These are phyloP conservation scores for Lacerta bilineata DNA, from an alignment of 2,797 vertebrate genomes.

Conservation along the genomic window DNA sequence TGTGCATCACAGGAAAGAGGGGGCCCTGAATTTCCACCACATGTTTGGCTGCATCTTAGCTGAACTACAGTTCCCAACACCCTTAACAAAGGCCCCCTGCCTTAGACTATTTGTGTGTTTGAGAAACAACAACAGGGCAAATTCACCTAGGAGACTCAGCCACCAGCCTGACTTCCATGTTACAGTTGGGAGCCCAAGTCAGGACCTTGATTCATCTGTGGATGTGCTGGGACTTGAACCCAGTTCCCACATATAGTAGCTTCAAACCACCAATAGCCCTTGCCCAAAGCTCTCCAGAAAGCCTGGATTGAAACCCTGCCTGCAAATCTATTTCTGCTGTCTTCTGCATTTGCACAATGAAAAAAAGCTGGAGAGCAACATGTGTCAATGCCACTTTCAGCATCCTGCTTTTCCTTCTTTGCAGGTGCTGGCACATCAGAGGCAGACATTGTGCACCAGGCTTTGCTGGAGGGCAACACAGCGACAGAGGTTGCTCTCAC, in stretches of 20 bases:
- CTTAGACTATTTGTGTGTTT: not conserved
- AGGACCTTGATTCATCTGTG: not conserved
- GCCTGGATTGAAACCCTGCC: not conserved
- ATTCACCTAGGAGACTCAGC: not conserved
- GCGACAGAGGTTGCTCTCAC: conserved; percentile 92
- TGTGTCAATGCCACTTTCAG: not conserved
- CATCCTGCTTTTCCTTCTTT: not conserved
- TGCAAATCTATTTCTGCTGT: too few species aligned
- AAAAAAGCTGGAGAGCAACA: not conserved
- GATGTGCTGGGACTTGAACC: not conserved
- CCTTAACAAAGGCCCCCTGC: too few species aligned
- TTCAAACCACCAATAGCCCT: not conserved
- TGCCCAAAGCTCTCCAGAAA: not conserved
- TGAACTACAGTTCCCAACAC: too few species aligned
- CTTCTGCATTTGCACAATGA: too few species aligned
- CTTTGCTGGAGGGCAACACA: conserved; percentile 93
- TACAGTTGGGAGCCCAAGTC: too few species aligned
- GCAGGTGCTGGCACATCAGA: conserved; percentile 88
- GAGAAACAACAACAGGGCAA: not conserved
- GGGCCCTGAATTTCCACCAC: not conserved
- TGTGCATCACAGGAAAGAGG: not conserved
- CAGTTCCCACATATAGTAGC: not conserved
- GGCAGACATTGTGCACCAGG: conserved; percentile 93
- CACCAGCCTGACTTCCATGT: not conserved
- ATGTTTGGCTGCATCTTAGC: too few species aligned